Conservation (phyloP, 2,888 invertebrate species). For the Tenthredo notha region DNA sequence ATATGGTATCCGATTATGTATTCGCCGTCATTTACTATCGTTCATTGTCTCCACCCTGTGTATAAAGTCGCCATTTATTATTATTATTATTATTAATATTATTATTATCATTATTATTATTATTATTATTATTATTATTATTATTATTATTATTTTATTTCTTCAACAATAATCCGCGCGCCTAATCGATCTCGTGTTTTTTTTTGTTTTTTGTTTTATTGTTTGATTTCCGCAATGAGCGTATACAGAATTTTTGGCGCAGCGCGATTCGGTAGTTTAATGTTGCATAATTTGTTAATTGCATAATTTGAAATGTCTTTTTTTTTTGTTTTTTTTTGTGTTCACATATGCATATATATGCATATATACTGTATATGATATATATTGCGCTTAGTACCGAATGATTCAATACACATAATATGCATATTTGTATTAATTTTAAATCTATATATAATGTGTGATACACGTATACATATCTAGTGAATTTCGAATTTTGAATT, state of each 20-base stretch:
- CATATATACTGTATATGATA: not conserved
- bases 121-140: conserved; percentile 48
- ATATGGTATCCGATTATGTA: not conserved
- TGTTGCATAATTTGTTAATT: conserved; percentile 45
- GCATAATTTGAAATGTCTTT: not conserved
- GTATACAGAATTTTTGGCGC: not conserved
- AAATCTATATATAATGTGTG: not conserved
- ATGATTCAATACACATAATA: conserved; percentile 46
- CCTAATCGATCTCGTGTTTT: not conserved
- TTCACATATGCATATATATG: too few relatives aligned
- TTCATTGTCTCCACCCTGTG: conserved; percentile 62
- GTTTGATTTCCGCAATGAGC: conserved; percentile 1
- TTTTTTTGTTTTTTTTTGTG: not conserved
- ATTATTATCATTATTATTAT: conserved; percentile 49
- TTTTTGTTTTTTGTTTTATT: not conserved
- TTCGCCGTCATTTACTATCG: conserved; percentile 54
- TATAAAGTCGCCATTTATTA: conserved; percentile 65
- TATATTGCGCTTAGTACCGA: conserved; percentile 43
- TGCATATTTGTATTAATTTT: not conserved
- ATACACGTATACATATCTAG: not conserved
- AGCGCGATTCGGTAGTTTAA: conserved; percentile 51
- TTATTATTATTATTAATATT: conserved; percentile 50
- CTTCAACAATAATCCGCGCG: not conserved
- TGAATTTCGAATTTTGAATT: not conserved
- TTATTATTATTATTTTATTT: conserved; percentile 42